These are phyloP conservation scores for Cephus pulcher DNA, from an alignment of 2,888 invertebrate genomes.

Conservation along the genomic window DNA sequence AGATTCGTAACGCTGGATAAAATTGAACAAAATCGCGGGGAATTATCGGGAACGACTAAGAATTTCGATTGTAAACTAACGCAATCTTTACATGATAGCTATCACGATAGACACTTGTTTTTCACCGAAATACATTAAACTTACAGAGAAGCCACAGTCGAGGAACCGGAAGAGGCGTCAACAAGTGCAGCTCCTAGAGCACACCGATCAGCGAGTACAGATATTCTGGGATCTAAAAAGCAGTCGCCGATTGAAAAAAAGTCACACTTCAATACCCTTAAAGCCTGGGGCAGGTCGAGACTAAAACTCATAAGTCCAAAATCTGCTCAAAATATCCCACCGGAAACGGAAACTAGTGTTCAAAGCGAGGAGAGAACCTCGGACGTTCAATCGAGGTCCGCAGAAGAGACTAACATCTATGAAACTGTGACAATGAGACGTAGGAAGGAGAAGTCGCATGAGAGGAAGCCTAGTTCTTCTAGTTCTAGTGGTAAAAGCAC, in stretches of 20 bases:
- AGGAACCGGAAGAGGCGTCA: constrained; percentile 50
- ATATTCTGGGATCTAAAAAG: constrained; percentile 77
- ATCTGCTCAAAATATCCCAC: constrained; percentile 43
- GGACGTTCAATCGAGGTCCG: constrained; percentile 28
- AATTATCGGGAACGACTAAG: constrained; percentile 36
- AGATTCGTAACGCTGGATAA: constrained; percentile 42
- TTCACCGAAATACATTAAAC: background rate
- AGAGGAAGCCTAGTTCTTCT: constrained; percentile 83
- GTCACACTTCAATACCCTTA: constrained; percentile 83
- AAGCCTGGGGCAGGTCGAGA: constrained; percentile 87
- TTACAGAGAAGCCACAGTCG: constrained; percentile 52
- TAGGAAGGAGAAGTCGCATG: constrained; percentile 78
- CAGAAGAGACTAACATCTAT: constrained; percentile 73
- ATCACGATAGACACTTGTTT: background rate
- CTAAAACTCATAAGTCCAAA: constrained; percentile 76
- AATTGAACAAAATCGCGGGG: constrained; percentile 16
- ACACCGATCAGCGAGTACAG: constrained; percentile 72
- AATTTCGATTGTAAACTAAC: constrained; percentile 21
- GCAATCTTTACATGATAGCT: background rate
- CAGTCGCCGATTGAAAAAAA: constrained; percentile 74
- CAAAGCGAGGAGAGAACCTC: constrained; percentile 61
- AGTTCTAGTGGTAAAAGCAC: constrained; percentile 68
- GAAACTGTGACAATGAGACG: constrained; percentile 76
- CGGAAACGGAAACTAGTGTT: constrained; percentile 69
- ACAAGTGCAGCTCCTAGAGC: constrained; percentile 47